Evolutionary conservation across 2,888 invertebrate genomes (phyloP), one percentile per base, ranked within the genome.

Genomic region (Diarsia rubi): DNA sequence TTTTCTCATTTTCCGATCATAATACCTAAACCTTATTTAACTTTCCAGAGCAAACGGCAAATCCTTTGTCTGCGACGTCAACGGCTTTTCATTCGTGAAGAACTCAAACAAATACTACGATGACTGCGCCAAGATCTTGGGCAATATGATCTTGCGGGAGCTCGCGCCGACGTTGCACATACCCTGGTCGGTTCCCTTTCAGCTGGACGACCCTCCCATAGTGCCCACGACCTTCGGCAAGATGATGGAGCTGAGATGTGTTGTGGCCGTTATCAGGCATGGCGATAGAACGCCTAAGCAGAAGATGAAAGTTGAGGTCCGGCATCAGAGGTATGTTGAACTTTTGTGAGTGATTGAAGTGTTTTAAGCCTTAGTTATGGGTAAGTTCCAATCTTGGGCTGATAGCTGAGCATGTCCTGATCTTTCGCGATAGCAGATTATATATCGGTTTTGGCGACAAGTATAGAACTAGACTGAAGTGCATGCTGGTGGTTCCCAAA

Each of bases 21-120:
- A 74, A 59, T 21, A 21, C 59, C 19, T 64, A 19, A 37, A 45
- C 37, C 11, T 27, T 42, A 4, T 3, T 16, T 3, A 45, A 64
- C 2, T 14, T 78, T 86, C 80, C 93, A 98, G 99, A 93, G 99
- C 99, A 31, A 99, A 99, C 96, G 99, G 99, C 67, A 99, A 99
- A 94, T 99, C 99, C 0, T 99, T 99, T 94, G 99, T 99, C 0
- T 99, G 99, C 96, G 99, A 99, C 97, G 99, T 99, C 5, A 99
- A 99, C 95, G 99, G 99, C 0, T 99, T 99, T 95, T 99, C 99
- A 92, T 99, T 99, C 95, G 99, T 99, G 44, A 99, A 99, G 94
- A 99, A 99, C 93, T 99, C 99, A 0, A 99, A 99, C 94, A 99
- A 99, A 92, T 99, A 99, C 96, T 99, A 99, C 93, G 99, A 99